A percentile compares a stretch with the other conserved stretches of the same genome.
phyloP scores from a whole-genome alignment of 2,113 vertebrate species.

The Ceratotherium simum region DNA sequence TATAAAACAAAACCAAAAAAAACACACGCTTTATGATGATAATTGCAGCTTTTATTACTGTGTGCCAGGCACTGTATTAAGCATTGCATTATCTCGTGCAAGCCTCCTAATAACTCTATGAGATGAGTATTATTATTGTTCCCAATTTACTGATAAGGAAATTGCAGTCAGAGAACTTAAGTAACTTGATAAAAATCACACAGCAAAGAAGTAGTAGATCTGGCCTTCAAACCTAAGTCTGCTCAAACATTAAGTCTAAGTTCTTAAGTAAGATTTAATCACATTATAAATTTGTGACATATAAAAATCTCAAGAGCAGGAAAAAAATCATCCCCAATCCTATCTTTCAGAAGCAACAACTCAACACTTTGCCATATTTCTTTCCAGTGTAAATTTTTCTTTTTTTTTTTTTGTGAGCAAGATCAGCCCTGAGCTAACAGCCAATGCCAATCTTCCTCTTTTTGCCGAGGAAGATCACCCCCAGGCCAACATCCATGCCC shows the following conservation, averaged over 20 bases:
- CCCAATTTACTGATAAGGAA: conserved; percentile 28
- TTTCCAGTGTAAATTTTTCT: not conserved
- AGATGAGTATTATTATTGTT: not conserved
- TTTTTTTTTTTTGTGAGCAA: too few species aligned
- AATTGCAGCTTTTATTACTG: not conserved
- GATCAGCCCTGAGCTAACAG: too few species aligned
- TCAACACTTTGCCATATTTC: not conserved
- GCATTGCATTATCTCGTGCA: not conserved
- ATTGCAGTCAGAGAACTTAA: conserved; percentile 24
- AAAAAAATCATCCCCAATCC: not conserved
- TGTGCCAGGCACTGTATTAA: not conserved
- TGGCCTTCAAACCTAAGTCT: conserved; percentile 33
- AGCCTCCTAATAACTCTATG: not conserved
- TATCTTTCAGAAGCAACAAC: conserved; percentile 50
- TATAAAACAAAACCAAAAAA: conserved; percentile 29
- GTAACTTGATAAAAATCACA: conserved; percentile 41
- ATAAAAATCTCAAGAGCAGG: conserved; percentile 40
- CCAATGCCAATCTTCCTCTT: too few species aligned
- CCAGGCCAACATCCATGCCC: too few species aligned
- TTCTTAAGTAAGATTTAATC: conserved; percentile 44
- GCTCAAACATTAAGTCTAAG: conserved; percentile 12
- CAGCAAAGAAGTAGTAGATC: not conserved
- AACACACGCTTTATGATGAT: not conserved
- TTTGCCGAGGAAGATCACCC: too few species aligned
- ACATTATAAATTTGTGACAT: conserved; percentile 17